Percentiles rank a stretch among this genome's conserved stretches.
phyloP scores from a whole-genome alignment of 2,888 invertebrate species.

The Xanthostigma xanthostigma region DNA sequence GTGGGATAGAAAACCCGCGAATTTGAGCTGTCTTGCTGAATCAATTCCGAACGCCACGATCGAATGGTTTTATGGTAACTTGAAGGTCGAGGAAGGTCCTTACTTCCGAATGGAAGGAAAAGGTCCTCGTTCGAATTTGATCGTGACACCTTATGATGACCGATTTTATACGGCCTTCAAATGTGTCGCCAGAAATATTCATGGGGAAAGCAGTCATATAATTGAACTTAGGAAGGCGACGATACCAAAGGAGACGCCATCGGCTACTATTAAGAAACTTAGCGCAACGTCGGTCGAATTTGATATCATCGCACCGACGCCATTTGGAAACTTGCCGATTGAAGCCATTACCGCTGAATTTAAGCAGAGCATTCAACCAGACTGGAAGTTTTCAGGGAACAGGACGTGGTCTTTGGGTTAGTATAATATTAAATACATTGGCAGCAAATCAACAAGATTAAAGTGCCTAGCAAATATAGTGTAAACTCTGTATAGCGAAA shows the following conservation, averaged over 20 bases:
- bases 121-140: slow-evolving; percentile 57
- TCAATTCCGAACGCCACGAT: slow-evolving; percentile 83
- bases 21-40: slow-evolving; percentile 77
- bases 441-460: too few species aligned
- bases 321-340: slow-evolving; percentile 61
- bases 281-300: slow-evolving; percentile 79
- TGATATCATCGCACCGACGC: slow-evolving; percentile 56
- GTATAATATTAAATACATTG: slow-evolving; percentile 12
- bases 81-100: slow-evolving; percentile 26
- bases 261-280: slow-evolving; percentile 50
- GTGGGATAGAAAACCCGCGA: slow-evolving; percentile 68
- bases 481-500: too few species aligned
- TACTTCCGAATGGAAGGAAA: slow-evolving; percentile 45
- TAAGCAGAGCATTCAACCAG: slow-evolving; percentile 47
- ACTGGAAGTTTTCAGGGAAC: slow-evolving; percentile 54
- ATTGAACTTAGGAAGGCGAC: slow-evolving; percentile 61
- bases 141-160: slow-evolving; percentile 49
- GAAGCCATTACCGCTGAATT: slow-evolving; percentile 61
- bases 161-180: slow-evolving; percentile 60
- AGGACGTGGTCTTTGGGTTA: slow-evolving; percentile 62
- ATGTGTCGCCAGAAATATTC: slow-evolving; percentile 64
- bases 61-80: slow-evolving; percentile 51
- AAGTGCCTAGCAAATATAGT: too few species aligned
- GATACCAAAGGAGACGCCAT: slow-evolving; percentile 47
- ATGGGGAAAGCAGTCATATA: slow-evolving; percentile 51